Base-by-base conservation (phyloP, 2,113 vertebrate genomes). In the Panthera leo region DNA sequence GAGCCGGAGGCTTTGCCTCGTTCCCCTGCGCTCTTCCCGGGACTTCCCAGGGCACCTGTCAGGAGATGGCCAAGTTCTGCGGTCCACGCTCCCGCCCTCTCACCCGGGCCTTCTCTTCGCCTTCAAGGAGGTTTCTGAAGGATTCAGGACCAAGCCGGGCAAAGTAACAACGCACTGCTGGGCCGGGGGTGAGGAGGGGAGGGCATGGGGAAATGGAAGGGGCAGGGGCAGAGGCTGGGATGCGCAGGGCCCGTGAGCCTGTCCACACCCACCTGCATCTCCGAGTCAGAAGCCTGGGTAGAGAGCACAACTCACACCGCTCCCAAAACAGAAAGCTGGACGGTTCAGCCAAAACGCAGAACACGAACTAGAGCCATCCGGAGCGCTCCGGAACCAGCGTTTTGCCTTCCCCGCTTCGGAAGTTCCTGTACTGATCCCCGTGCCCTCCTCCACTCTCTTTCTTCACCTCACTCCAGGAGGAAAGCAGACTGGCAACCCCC, bases 241-340 rank as follows among this genome's bases (percentile, higher is more conserved):
- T 0, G 58, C 9, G 3, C 34, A 31, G 16, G 5, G 9, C 31
- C 61, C 2, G 11, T 14, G 16, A 55, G 67, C 71, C 75, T 1
- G 1, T 21, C n/a, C 65, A n/a, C 48, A 14, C 18, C 51, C 14
- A 29, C 27, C 58, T 23, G 12, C 4, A 3, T 16, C 70, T 23
- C 16, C 3, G 4, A 25, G 36, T 27, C 27, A 85, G 76, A 7
- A 84, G 34, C 42, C 39, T 18, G 29, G 18, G 45, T 0, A 19
- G 23, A 36, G 1, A 19, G 68, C 39, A 4, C 0, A 5, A 16
- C 27, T 48, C 51, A 61, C 9, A 4, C 27, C 0, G 6, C 1
- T 27, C 51, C 51, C 92, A 29, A 18, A 63, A 82, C 48, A 70
- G 36, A 73, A 73, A 79, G 42, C 42, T 18, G 16, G 70, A 29